Base-by-base conservation (phyloP, 2,888 invertebrate species). In the Ommatoiulus sabulosus region DNA sequence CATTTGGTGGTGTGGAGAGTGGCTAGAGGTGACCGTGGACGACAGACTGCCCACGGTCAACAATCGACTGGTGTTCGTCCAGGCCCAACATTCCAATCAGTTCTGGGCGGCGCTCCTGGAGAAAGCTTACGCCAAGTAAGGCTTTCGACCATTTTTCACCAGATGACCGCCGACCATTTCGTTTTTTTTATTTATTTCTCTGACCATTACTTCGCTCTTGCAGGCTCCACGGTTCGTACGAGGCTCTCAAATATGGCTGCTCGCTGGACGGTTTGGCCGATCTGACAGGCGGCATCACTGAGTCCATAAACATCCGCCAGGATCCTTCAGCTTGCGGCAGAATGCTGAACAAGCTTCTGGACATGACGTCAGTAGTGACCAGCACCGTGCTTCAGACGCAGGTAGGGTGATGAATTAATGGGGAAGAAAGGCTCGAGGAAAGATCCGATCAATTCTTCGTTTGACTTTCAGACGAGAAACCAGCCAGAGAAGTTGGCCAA, bases 1-100 rank as follows among this genome's bases (percentile, higher is more conserved):
- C 0, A 93, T 98, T 43, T 98, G 97, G 97, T 97, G 97, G 97
- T 97, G 97, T 92, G 97, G 97, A 5, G 96, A 97, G 92, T 98
- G 97, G 97, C 95, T 96, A 44, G 97, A 97, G 92, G 96, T 96
- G 52, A 93, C 97, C 87, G 97, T 98, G 24, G 97, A 98, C 92
- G 98, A 98, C 92, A 94, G 97, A 43, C 94, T 98, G 89, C 97
- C 97, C 7, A 97, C 97, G 0, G 96, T 97, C 84, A 96, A 97
- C 92, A 97, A 97, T 12, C 95, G 96, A 90, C 94, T 97, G 90
- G 97, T 97, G 72, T 98, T 98, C 93, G 94, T 97, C 90, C 97
- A 97, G 92, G 95, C 96, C 84, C 95, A 95, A 90, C 94, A 95
- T 90, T 95, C 96, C 0, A 96, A 96, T 90, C 96, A 97, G 92